Evolutionary conservation across 2,797 vertebrate species (phyloP).

Genomic region (Notamacropus eugenii): DNA sequence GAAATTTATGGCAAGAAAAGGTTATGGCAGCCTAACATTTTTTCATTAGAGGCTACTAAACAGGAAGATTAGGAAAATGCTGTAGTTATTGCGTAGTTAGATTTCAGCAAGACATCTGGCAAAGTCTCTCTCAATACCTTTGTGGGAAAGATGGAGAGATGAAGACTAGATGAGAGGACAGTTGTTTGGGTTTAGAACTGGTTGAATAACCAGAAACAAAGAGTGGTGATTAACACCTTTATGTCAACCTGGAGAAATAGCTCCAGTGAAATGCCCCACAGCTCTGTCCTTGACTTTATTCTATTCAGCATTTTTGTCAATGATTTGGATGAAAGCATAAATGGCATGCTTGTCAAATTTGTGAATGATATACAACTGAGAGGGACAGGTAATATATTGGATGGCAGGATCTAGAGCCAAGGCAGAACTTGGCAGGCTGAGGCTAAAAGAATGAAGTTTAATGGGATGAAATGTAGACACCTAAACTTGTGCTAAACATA

Average conservation of each 20-base stretch:
- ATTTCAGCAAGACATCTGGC: neutral
- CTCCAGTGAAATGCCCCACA: neutral
- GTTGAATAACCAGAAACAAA: neutral
- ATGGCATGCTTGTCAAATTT: neutral
- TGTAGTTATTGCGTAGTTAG: neutral
- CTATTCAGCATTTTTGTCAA: neutral
- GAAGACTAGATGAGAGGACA: neutral
- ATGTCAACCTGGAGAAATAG: neutral
- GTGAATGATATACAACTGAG: neutral
- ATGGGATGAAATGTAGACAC: neutral
- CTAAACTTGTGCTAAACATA: neutral
- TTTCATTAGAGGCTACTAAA: neutral
- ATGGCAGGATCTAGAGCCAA: neutral
- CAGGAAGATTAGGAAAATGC: neutral
- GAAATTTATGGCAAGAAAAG: slow-evolving; percentile 1
- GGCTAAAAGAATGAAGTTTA: neutral
- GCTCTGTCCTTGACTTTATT: neutral
- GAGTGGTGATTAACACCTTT: neutral
- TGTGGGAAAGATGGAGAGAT: neutral
- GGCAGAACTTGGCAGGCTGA: neutral
- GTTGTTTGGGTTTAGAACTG: neutral
- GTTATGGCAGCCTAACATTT: neutral
- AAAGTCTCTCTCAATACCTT: neutral
- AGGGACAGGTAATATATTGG: neutral
- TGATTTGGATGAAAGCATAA: neutral